Conservation (phyloP, 2,888 invertebrate species). For the Halictus ligatus region DNA sequence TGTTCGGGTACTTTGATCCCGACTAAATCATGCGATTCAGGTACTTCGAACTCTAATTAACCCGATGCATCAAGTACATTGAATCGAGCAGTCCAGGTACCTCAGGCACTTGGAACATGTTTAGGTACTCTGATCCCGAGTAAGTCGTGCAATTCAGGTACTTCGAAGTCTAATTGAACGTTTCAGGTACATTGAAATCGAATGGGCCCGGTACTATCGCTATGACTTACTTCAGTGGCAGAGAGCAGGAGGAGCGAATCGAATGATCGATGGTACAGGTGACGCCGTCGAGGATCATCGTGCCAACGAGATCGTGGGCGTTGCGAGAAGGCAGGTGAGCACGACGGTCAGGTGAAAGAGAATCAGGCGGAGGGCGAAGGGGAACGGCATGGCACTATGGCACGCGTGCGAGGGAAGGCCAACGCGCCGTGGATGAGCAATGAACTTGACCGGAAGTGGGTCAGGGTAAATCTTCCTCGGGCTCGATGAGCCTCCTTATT, state of each 20-base stretch:
- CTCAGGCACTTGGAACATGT: too few species aligned
- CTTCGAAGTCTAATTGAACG: too few species aligned
- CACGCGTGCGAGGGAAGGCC: constrained; percentile 61
- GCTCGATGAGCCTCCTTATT: constrained; percentile 55
- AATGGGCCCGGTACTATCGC: too few species aligned
- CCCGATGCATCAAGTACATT: too few species aligned
- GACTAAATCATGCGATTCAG: too few species aligned
- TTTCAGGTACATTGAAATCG: too few species aligned
- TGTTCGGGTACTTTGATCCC: too few species aligned
- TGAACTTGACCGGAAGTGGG: constrained; percentile 83
- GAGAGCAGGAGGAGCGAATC: background rate
- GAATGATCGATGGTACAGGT: background rate
- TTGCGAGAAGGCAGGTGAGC: constrained; percentile 21
- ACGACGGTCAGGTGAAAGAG: constrained; percentile 24
- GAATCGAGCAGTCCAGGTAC: too few species aligned
- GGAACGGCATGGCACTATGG: constrained; percentile 23
- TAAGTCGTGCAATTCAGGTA: too few species aligned
- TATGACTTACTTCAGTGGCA: background rate
- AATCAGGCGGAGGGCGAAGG: constrained; percentile 11
- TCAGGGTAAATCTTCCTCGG: constrained; percentile 76
- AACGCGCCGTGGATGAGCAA: constrained; percentile 77
- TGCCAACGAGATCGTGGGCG: constrained; percentile 3
- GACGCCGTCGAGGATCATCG: background rate
- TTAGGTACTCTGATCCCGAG: too few species aligned
- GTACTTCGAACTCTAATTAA: too few species aligned